Conservation (phyloP, 2,797 vertebrate species). For the Siniperca undulata region DNA sequence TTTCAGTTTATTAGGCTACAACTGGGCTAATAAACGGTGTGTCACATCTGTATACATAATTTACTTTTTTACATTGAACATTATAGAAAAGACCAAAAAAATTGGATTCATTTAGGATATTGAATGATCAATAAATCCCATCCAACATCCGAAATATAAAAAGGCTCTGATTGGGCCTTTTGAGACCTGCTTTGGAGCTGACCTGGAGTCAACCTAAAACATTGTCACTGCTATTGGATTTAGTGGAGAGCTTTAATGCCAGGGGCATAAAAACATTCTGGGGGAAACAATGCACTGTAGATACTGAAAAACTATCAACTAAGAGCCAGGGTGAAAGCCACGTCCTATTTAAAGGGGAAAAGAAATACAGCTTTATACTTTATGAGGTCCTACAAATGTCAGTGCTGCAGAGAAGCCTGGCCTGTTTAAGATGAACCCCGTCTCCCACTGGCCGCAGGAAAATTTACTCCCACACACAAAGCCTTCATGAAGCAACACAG, state of each 20-base stretch:
- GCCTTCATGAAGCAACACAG: constrained; percentile 27
- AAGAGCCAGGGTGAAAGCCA: constrained; percentile 17
- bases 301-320: constrained; percentile 24
- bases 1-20: not conserved
- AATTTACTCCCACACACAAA: constrained; percentile 15
- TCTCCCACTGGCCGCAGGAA: not conserved
- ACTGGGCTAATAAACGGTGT: not conserved
- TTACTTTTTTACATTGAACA: too few species aligned
- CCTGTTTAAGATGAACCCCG: constrained; percentile 23
- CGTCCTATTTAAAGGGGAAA: constrained; percentile 17
- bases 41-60: not conserved
- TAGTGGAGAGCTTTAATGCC: constrained; percentile 26
- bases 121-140: not conserved
- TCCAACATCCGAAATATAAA: not conserved
- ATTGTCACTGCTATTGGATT: constrained; percentile 40
- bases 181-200: constrained; percentile 3
- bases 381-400: constrained; percentile 37
- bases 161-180: not conserved
- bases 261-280: constrained; percentile 1
- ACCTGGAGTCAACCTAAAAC: constrained; percentile 30
- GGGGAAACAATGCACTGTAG: constrained; percentile 10
- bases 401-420: constrained; percentile 25
- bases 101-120: not conserved
- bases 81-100: not conserved
- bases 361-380: constrained; percentile 18